Evolutionary conservation across 2,797 vertebrate genomes (phyloP).

Genomic region (Botia kubotai): DNA sequence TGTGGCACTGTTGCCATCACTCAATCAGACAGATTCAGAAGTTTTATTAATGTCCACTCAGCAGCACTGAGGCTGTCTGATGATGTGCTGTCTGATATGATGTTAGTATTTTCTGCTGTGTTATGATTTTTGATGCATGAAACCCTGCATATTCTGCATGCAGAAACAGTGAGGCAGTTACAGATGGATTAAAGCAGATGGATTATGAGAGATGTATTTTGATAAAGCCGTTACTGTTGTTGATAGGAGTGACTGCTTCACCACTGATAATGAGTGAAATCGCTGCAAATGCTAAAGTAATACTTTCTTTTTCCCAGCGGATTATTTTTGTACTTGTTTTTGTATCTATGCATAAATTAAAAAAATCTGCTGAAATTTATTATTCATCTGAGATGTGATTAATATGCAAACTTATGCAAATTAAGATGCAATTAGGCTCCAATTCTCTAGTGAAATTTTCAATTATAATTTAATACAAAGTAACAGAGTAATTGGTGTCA

Average conservation of each 20-base stretch:
- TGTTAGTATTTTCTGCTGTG: background rate
- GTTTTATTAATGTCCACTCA: background rate
- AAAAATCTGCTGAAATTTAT: slow-evolving; percentile 87
- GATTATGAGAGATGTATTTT: background rate
- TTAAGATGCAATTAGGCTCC: slow-evolving; percentile 99
- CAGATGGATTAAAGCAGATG: background rate
- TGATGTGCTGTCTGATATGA: too few relatives aligned
- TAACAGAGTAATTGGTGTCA: slow-evolving; percentile 99
- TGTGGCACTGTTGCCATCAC: background rate
- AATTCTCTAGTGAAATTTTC: slow-evolving; percentile 99
- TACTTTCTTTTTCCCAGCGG: slow-evolving; percentile 88
- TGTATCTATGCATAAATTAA: slow-evolving; percentile 77
- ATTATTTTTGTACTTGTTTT: slow-evolving; percentile 98
- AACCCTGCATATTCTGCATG: background rate
- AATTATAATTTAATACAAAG: slow-evolving; percentile 99
- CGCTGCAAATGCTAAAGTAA: slow-evolving; percentile 93
- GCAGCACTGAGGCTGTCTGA: background rate
- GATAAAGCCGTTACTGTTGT: background rate
- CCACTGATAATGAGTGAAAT: slow-evolving; percentile 92
- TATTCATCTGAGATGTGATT: slow-evolving; percentile 99
- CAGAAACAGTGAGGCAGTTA: background rate
- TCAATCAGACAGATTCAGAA: too few relatives aligned
- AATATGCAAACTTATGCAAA: slow-evolving; percentile 99
- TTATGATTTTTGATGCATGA: background rate
- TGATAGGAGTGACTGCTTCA: slow-evolving; percentile 70